Evolutionary conservation across 2,113 vertebrate species (phyloP).

Genomic region (Malurus alboscapulatus): DNA sequence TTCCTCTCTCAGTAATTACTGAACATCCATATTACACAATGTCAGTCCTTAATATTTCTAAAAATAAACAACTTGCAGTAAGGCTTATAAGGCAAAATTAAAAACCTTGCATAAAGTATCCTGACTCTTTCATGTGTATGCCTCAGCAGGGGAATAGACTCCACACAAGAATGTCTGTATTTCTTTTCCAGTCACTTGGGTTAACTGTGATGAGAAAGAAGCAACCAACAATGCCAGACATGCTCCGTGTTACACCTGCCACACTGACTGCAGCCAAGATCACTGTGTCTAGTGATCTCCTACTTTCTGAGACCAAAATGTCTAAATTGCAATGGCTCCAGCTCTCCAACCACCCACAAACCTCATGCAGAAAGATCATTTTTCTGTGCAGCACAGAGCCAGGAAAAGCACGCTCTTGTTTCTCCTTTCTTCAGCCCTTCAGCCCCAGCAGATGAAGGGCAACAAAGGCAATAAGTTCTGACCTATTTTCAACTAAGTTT

Average conservation of each 20-base stretch:
- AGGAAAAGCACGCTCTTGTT: not conserved
- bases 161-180: not conserved
- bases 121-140: not conserved
- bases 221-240: not conserved
- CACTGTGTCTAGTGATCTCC: not conserved
- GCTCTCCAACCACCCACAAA: not conserved
- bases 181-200: not conserved
- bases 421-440: not conserved
- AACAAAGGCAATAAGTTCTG: not conserved
- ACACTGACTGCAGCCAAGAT: not conserved
- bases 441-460: not conserved
- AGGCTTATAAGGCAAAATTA: not conserved
- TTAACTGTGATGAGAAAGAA: not conserved
- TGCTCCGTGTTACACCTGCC: rapidly evolving
- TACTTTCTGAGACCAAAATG: not conserved
- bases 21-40: not conserved
- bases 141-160: not conserved
- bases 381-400: not conserved
- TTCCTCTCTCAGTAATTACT: not conserved
- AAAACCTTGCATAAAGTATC: not conserved
- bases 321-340: not conserved
- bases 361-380: not conserved
- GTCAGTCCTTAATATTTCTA: not conserved
- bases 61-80: not conserved
- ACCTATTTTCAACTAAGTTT: not conserved